Evolutionary conservation across 2,797 vertebrate species (phyloP).

Genomic region (Crax fasciolata): DNA sequence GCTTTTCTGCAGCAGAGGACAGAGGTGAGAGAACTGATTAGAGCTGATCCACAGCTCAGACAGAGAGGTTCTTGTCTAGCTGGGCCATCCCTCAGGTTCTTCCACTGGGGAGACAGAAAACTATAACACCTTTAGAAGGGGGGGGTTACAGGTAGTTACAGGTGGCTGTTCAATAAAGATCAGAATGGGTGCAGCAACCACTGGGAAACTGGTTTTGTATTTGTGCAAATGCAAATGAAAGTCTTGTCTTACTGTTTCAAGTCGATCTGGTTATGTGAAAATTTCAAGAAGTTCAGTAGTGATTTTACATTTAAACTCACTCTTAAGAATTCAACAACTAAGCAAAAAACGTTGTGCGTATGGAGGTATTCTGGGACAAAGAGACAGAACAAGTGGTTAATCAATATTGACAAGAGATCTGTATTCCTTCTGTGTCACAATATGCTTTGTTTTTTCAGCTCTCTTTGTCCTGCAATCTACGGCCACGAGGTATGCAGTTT

Average conservation of each 20-base stretch:
- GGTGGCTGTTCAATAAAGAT: not conserved
- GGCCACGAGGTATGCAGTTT: constrained; percentile 92
- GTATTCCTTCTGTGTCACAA: not conserved
- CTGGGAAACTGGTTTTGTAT: not conserved
- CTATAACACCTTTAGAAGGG: not conserved
- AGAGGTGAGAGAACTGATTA: not conserved
- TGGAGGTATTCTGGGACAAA: not conserved
- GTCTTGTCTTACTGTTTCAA: not conserved
- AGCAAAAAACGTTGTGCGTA: not conserved
- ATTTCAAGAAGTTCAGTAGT: not conserved
- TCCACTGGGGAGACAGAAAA: not conserved
- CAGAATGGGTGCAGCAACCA: not conserved
- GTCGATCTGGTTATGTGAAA: not conserved
- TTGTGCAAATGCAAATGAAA: not conserved
- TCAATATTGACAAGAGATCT: not conserved
- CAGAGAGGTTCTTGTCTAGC: not conserved
- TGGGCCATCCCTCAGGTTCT: not conserved
- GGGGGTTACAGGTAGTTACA: not conserved
- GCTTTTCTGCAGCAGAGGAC: not conserved
- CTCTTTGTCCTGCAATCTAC: constrained; percentile 96
- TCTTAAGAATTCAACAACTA: not conserved
- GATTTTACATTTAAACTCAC: not conserved
- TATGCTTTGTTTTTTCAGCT: constrained; percentile 86
- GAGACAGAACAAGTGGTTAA: not conserved
- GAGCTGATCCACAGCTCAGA: not conserved